These are phyloP conservation scores for Geotrupes spiniger DNA, from an alignment of 2,888 invertebrate genomes.

Conservation along the genomic window DNA sequence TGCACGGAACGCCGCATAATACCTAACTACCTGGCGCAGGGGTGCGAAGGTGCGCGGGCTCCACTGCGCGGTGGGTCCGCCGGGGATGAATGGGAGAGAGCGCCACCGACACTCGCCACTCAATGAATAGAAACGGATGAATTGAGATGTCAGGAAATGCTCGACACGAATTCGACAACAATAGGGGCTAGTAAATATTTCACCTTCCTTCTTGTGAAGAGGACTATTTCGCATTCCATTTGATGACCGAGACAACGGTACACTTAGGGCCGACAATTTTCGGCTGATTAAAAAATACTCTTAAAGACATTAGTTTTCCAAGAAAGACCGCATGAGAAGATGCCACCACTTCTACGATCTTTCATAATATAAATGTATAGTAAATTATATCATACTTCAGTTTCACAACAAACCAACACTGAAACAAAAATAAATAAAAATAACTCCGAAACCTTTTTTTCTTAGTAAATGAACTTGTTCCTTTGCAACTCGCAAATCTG, in stretches of 20 bases:
- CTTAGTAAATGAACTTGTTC: no score
- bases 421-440: no score
- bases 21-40: slow-evolving; percentile 33
- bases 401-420: no score
- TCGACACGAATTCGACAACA: slow-evolving; percentile 41
- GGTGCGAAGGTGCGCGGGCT: slow-evolving; percentile 46
- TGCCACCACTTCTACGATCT: no score
- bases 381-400: no score
- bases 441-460: no score
- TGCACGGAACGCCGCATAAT: slow-evolving; percentile 39
- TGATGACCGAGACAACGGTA: background rate
- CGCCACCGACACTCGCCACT: slow-evolving; percentile 33
- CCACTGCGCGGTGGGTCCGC: slow-evolving; percentile 56
- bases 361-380: no score
- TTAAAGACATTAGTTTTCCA: no score
- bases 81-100: slow-evolving; percentile 27
- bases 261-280: no score
- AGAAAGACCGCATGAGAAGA: no score
- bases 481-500: no score
- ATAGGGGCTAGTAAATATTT: slow-evolving; percentile 44
- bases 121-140: slow-evolving; percentile 39
- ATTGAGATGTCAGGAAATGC: slow-evolving; percentile 47
- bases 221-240: slow-evolving; percentile 12
- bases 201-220: slow-evolving; percentile 31
- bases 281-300: no score